Percentiles rank a stretch among this genome's conserved stretches.
phyloP scores from a whole-genome alignment of 2,888 invertebrate species.

The Hermaeophaga mercurialis region DNA sequence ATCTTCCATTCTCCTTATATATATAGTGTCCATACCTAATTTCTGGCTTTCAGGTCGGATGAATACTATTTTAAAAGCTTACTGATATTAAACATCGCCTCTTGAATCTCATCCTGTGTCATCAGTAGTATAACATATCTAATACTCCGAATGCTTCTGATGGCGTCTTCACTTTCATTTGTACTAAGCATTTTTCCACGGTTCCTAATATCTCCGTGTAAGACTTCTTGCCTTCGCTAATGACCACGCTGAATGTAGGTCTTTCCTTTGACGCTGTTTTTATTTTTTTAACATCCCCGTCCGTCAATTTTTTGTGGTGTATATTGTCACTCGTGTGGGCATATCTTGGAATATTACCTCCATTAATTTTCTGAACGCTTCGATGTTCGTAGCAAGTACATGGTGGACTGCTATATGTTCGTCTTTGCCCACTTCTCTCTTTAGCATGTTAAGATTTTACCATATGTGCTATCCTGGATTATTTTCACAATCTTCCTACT shows the following conservation, averaged over 20 bases:
- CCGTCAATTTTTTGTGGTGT: slow-evolving; percentile 1
- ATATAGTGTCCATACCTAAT: not conserved
- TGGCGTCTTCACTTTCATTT: not conserved
- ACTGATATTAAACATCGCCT: not conserved
- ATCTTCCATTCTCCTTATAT: slow-evolving; percentile 1
- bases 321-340: not conserved
- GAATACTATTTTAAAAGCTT: not conserved
- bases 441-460: slow-evolving; percentile 6
- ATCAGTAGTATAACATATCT: not conserved
- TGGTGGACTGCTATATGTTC: slow-evolving; percentile 1
- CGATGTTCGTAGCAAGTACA: not conserved
- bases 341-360: slow-evolving; percentile 1
- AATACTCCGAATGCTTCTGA: slow-evolving; percentile 9
- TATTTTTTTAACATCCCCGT: not conserved
- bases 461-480: slow-evolving; percentile 1
- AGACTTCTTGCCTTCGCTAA: slow-evolving; percentile 2
- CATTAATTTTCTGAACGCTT: slow-evolving; percentile 5
- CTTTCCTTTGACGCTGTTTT: not conserved
- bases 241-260: not conserved
- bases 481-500: not conserved
- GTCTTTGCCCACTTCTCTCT: not conserved
- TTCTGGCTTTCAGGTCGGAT: not conserved
- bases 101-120: not conserved
- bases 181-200: slow-evolving; percentile 2
- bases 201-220: slow-evolving; percentile 8